phyloP scores from a whole-genome alignment of 2,888 invertebrate species.

The Plagiodera versicolora region DNA sequence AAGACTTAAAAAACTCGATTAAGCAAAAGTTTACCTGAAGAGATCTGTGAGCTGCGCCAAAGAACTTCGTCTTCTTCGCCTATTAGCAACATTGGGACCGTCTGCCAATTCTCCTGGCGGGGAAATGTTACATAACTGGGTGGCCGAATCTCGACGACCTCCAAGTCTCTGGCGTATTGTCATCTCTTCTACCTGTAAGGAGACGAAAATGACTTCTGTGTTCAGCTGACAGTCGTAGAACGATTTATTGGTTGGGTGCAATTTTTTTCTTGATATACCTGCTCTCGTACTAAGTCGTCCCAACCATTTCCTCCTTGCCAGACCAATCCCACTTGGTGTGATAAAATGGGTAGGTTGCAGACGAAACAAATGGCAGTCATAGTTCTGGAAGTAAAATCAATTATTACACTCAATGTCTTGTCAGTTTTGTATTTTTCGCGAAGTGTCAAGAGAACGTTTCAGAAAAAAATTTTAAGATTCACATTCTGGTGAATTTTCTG shows the following conservation, averaged over 20 bases:
- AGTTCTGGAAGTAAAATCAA: conserved; percentile 64
- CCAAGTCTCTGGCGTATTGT: conserved; percentile 83
- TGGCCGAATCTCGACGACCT: conserved; percentile 85
- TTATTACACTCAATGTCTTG: background rate
- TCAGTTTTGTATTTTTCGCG: background rate
- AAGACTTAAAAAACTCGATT: no score
- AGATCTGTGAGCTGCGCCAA: conserved; percentile 88
- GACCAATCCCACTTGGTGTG: conserved; percentile 90
- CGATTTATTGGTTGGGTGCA: background rate
- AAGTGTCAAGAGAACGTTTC: no score
- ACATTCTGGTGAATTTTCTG: no score
- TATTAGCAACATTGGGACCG: conserved; percentile 66
- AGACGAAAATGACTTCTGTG: no score
- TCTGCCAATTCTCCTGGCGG: conserved; percentile 77
- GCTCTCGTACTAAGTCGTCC: conserved; percentile 89
- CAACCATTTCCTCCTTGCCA: conserved; percentile 95
- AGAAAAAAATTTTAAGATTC: no score
- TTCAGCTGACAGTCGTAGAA: no score
- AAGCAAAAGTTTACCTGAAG: conserved; percentile 58
- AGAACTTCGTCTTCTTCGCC: conserved; percentile 71
- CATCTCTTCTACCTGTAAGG: conserved; percentile 74
- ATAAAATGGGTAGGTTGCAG: conserved; percentile 92
- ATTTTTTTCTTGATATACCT: conserved; percentile 46
- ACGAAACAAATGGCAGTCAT: conserved; percentile 96
- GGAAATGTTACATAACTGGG: conserved; percentile 82